A percentile compares a stretch with the other conserved stretches of the same genome.
phyloP scores from a whole-genome alignment of 2,888 invertebrate genomes.

The Steinernema hermaphroditum region DNA sequence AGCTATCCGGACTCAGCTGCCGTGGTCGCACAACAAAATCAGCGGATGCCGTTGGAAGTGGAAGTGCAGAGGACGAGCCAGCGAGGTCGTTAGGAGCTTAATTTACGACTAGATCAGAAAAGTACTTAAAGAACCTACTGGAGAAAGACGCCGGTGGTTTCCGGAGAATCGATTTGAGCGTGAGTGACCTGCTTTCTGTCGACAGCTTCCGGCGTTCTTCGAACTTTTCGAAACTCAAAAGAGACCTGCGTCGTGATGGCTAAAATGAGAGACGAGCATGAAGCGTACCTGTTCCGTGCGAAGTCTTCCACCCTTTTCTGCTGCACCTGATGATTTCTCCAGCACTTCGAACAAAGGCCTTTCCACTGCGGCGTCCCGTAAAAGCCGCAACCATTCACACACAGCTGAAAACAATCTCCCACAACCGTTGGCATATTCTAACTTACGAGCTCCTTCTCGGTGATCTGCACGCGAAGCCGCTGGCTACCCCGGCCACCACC shows the following conservation, averaged over 20 bases:
- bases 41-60: neutral
- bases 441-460: constrained; percentile 43
- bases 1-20: constrained; percentile 38
- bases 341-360: constrained; percentile 95
- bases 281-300: constrained; percentile 63
- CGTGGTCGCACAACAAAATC: neutral
- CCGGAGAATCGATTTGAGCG: constrained; percentile 41
- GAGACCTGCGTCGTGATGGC: too few species aligned
- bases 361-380: constrained; percentile 97
- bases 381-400: constrained; percentile 82
- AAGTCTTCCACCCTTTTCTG: constrained; percentile 66
- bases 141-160: constrained; percentile 14
- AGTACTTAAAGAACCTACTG: neutral
- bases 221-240: constrained; percentile 77
- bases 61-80: neutral
- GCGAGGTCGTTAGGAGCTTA: neutral
- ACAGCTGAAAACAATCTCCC: constrained; percentile 49
- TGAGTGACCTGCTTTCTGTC: constrained; percentile 68
- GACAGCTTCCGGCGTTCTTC: constrained; percentile 78
- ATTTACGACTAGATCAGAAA: neutral
- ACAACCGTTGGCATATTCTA: constrained; percentile 6
- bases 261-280: too few species aligned
- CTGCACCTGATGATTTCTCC: constrained; percentile 74
- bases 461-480: constrained; percentile 44
- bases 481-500: constrained; percentile 33